A percentile compares a stretch with the other conserved stretches of the same genome.
phyloP scores from a whole-genome alignment of 2,797 vertebrate genomes.

The Capromys pilorides region DNA sequence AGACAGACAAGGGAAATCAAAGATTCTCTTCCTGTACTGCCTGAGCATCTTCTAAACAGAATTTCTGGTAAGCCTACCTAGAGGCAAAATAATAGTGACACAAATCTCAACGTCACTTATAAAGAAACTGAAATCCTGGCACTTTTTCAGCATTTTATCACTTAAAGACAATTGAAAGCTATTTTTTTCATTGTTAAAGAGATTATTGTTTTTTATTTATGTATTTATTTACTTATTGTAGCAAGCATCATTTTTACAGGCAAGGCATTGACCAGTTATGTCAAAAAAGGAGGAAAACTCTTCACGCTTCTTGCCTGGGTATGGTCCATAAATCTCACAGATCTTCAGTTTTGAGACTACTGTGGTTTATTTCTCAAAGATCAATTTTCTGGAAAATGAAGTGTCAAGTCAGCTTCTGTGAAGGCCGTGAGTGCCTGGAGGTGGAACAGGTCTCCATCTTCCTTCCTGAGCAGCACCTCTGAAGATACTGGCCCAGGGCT shows the following conservation, averaged over 20 bases:
- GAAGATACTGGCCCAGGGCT: background rate
- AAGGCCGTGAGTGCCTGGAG: background rate
- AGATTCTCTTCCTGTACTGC: background rate
- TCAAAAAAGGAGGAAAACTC: background rate
- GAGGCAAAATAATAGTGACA: slow-evolving; percentile 1
- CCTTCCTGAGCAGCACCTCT: background rate
- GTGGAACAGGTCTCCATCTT: background rate
- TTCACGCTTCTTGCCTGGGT: background rate
- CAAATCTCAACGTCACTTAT: background rate
- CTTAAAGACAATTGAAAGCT: background rate
- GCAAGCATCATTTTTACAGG: background rate
- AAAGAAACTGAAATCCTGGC: background rate
- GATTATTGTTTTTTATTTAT: too few species aligned
- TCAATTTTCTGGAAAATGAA: slow-evolving; percentile 29
- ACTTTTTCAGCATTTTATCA: slow-evolving; percentile 32
- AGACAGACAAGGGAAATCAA: background rate
- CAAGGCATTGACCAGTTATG: background rate
- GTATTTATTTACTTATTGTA: background rate
- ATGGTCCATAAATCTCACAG: background rate
- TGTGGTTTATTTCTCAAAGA: background rate
- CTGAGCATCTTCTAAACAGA: slow-evolving; percentile 43
- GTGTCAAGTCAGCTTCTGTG: background rate
- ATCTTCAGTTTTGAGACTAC: slow-evolving; percentile 49
- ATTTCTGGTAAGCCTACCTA: slow-evolving; percentile 13
- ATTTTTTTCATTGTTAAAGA: background rate